phyloP scores from a whole-genome alignment of 1,140 invertebrate species.

The Pogonomyrmex barbatus region DNA sequence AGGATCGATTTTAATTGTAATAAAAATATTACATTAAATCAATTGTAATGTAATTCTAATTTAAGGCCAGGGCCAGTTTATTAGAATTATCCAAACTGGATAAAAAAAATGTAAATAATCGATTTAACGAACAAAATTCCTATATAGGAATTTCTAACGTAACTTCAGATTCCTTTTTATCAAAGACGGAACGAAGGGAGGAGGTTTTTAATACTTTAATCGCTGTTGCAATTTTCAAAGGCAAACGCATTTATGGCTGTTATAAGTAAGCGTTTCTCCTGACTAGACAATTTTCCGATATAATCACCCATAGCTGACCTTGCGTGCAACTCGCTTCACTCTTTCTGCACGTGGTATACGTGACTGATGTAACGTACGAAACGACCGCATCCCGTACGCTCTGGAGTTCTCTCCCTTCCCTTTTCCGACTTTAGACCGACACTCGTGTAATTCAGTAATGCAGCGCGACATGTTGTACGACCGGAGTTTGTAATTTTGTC shows the following conservation, averaged over 20 bases:
- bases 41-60: slow-evolving; percentile 8
- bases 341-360: slow-evolving; percentile 63
- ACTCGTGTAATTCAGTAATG: neutral
- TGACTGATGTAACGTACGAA: slow-evolving; percentile 72
- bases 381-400: neutral
- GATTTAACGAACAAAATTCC: neutral
- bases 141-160: neutral
- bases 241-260: too few species aligned
- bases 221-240: neutral
- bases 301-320: slow-evolving; percentile 17
- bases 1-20: neutral
- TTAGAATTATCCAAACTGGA: neutral
- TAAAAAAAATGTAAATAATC: neutral
- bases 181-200: neutral
- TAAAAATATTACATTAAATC: neutral
- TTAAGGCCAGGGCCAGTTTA: neutral
- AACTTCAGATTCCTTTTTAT: neutral
- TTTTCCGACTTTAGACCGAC: neutral
- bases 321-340: neutral
- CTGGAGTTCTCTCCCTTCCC: slow-evolving; percentile 22
- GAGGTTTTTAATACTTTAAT: neutral
- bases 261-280: neutral
- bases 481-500: slow-evolving; percentile 1
- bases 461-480: neutral
- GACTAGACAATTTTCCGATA: slow-evolving; percentile 2